A percentile compares a stretch with the other conserved stretches of the same genome.
Evolutionary conservation across 2,888 invertebrate genomes (phyloP).

Genomic region (Tipula unca): DNA sequence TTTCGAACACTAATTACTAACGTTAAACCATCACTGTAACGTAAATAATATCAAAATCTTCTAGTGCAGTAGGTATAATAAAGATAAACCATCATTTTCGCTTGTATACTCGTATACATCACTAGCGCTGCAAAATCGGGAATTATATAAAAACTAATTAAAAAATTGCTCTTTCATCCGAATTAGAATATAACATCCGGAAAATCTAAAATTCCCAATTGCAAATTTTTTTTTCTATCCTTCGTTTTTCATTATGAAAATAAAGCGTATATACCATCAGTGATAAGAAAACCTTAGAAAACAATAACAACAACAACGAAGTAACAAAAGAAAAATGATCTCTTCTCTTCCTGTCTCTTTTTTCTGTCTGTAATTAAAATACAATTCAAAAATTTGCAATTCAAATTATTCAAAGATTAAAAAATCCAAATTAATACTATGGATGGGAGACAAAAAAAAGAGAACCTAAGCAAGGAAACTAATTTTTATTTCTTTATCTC

Average conservation of each 20-base stretch:
- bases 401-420: conserved; percentile 8
- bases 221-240: neutral
- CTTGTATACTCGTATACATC: too few relatives aligned
- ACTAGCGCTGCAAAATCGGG: too few relatives aligned
- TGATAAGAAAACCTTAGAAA: neutral
- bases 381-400: conserved; percentile 8
- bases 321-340: neutral
- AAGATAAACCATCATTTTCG: too few relatives aligned
- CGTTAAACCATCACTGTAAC: too few relatives aligned
- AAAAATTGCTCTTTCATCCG: neutral
- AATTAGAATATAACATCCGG: neutral
- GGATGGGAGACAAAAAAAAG: neutral
- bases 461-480: neutral
- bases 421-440: neutral
- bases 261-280: neutral
- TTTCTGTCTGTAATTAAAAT: neutral
- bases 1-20: too few relatives aligned
- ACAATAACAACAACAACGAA: neutral
- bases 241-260: neutral
- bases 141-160: neutral
- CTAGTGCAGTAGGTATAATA: too few relatives aligned
- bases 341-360: neutral
- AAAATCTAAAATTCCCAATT: neutral
- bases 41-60: too few relatives aligned
- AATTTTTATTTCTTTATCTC: neutral